A percentile compares a stretch with the other conserved stretches of the same genome.
Evolutionary conservation across 2,113 vertebrate species (phyloP).

Genomic region (Stictonetta naevosa): DNA sequence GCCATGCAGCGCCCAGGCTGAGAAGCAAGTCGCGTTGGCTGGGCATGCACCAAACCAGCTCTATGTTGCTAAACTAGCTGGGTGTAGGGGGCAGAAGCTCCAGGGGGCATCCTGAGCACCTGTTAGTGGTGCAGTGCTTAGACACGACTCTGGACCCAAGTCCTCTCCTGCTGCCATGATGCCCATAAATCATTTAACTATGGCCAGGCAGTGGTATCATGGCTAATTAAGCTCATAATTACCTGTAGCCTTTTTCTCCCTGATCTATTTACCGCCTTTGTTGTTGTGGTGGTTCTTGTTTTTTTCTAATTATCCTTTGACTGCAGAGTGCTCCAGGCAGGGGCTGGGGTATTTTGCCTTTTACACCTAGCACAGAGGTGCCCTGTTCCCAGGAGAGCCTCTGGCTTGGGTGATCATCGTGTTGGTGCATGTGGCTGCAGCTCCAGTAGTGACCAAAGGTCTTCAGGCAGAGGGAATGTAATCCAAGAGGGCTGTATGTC

Average conservation of each 20-base stretch:
- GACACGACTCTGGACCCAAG: not conserved
- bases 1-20: not conserved
- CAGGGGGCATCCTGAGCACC: not conserved
- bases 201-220: not conserved
- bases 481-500: not conserved
- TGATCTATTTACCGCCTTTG: not conserved
- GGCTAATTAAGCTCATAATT: not conserved
- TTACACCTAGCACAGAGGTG: not conserved
- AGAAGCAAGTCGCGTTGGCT: not conserved
- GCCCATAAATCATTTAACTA: not conserved
- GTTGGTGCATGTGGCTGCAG: not conserved
- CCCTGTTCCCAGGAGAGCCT: not conserved
- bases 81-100: fast-evolving
- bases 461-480: not conserved
- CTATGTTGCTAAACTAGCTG: not conserved
- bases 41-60: too few species aligned
- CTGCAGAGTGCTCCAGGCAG: not conserved
- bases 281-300: not conserved
- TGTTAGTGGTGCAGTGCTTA: not conserved
- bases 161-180: not conserved
- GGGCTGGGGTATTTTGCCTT: not conserved
- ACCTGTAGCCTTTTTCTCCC: not conserved
- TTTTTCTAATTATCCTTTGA: not conserved
- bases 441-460: not conserved
- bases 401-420: not conserved